Evolutionary conservation across 1,140 invertebrate species (phyloP).

Genomic region (Danaus melanippus): DNA sequence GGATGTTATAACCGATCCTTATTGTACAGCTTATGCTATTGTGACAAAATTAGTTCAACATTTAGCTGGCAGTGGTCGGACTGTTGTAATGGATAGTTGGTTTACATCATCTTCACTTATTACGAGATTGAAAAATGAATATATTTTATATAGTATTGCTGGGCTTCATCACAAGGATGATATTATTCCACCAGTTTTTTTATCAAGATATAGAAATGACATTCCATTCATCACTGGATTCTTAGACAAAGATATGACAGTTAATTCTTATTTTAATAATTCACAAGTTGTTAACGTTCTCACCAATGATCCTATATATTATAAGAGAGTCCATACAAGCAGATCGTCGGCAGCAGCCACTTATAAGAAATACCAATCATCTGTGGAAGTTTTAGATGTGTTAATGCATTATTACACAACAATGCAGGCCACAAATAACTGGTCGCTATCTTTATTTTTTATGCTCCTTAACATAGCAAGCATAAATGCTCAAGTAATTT

Average conservation of each 20-base stretch:
- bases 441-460: conserved; percentile 70
- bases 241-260: conserved; percentile 38
- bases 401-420: conserved; percentile 67
- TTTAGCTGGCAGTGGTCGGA: conserved; percentile 48
- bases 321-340: conserved; percentile 34
- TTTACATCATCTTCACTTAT: conserved; percentile 47
- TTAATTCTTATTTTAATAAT: conserved; percentile 43
- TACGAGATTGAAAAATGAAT: conserved; percentile 42
- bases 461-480: conserved; percentile 70
- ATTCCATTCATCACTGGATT: conserved; percentile 48
- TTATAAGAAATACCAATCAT: conserved; percentile 59
- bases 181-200: conserved; percentile 51
- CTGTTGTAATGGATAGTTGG: conserved; percentile 57
- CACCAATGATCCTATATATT: conserved; percentile 48
- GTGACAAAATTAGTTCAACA: conserved; percentile 54
- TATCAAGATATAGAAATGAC: conserved; percentile 41
- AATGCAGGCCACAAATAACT: conserved; percentile 64
- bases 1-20: conserved; percentile 62
- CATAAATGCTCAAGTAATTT: conserved; percentile 67
- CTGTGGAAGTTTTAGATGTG: conserved; percentile 63
- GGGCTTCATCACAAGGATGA: conserved; percentile 45
- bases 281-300: conserved; percentile 41
- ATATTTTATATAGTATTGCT: conserved; percentile 45
- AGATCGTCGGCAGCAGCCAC: conserved; percentile 36
- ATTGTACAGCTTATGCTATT: conserved; percentile 44